phyloP scores from a whole-genome alignment of 2,113 vertebrate species.

The Erythrocebus patas region DNA sequence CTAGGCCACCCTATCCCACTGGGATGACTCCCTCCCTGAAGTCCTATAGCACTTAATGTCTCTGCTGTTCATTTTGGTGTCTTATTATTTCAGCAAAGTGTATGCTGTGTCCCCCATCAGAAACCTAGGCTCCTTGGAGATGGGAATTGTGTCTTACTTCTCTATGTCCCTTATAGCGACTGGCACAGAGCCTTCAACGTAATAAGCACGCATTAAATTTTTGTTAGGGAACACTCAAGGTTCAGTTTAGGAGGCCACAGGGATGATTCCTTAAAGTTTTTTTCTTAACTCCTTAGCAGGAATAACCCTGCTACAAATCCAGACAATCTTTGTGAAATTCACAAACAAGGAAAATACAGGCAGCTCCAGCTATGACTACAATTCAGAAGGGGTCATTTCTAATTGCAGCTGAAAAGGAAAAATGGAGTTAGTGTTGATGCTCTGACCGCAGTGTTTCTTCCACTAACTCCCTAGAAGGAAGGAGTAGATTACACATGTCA shows the following conservation, averaged over 20 bases:
- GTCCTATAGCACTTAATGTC: background rate
- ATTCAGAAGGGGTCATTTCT: slow-evolving; percentile 6
- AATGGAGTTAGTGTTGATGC: background rate
- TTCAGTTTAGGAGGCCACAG: background rate
- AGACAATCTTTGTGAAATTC: background rate
- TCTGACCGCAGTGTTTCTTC: background rate
- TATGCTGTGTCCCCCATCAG: background rate
- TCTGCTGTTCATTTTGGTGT: background rate
- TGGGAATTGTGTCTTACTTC: background rate
- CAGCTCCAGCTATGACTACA: background rate
- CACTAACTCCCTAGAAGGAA: background rate
- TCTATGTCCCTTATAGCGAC: background rate
- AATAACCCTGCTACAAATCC: background rate
- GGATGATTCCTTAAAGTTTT: background rate
- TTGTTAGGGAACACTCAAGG: background rate
- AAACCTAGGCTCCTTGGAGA: background rate
- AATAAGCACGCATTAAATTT: background rate
- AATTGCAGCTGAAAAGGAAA: slow-evolving; percentile 36
- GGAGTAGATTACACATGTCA: background rate
- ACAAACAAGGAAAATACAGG: slow-evolving; percentile 6
- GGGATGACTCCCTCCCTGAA: background rate
- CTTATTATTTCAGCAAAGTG: background rate
- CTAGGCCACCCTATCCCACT: background rate
- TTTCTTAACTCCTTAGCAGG: background rate
- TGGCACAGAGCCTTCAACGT: background rate